A percentile compares a stretch with the other conserved stretches of the same genome.
Conservation (phyloP, 2,888 invertebrate genomes). For the Margaritifera margaritifera region DNA sequence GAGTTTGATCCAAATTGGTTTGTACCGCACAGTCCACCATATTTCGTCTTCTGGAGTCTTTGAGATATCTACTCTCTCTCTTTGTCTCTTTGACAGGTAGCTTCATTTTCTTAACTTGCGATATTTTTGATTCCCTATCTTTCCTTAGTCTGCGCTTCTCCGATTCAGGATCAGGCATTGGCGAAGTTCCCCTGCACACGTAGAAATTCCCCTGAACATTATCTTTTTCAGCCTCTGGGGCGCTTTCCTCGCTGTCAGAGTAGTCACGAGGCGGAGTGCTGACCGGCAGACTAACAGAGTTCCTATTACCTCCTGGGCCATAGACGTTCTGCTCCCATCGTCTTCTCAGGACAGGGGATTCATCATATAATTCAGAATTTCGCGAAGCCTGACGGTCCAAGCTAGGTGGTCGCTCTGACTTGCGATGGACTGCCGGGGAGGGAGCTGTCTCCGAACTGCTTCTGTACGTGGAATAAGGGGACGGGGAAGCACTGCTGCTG, state of each 20-base stretch:
- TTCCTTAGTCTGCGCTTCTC: conserved; percentile 42
- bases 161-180: conserved; percentile 59
- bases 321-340: conserved; percentile 35
- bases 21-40: conserved; percentile 59
- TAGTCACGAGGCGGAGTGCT: conserved; percentile 41
- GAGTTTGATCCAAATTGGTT: conserved; percentile 49
- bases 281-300: conserved; percentile 17
- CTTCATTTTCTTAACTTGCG: conserved; percentile 58
- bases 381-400: conserved; percentile 47
- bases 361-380: conserved; percentile 42
- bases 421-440: conserved; percentile 49
- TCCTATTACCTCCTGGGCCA: conserved; percentile 16
- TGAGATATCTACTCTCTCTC: conserved; percentile 34
- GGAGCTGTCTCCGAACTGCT: conserved; percentile 45
- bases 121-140: conserved; percentile 42
- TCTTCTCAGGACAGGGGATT: conserved; percentile 13
- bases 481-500: conserved; percentile 61
- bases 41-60: conserved; percentile 33
- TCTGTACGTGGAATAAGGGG: conserved; percentile 60
- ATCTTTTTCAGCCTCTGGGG: conserved; percentile 63
- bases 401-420: conserved; percentile 31
- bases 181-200: conserved; percentile 67
- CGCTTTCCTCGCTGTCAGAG: conserved; percentile 59
- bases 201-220: conserved; percentile 51
- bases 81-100: conserved; percentile 41